Percentiles rank a stretch among this genome's conserved stretches.
These are phyloP conservation scores for Planococcus citri DNA, from an alignment of 1,140 invertebrate species.

Conservation along the genomic window DNA sequence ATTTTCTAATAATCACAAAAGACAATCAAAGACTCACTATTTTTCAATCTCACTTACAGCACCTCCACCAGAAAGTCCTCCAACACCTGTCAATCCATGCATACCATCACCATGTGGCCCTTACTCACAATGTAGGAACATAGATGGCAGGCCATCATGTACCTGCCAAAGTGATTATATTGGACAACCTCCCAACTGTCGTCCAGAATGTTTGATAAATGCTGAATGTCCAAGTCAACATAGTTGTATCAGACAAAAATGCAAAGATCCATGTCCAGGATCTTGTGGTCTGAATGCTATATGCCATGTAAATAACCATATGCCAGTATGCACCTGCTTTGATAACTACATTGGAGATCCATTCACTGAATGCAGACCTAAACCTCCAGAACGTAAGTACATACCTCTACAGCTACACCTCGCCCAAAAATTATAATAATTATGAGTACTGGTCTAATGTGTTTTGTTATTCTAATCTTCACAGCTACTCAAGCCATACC, in stretches of 20 bases:
- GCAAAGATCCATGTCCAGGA: slow-evolving; percentile 34
- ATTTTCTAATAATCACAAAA: slow-evolving; percentile 39
- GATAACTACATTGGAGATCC: slow-evolving; percentile 40
- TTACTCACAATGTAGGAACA: slow-evolving; percentile 38
- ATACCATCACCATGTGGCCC: slow-evolving; percentile 41
- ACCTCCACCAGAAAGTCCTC: slow-evolving; percentile 27
- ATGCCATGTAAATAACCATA: slow-evolving; percentile 38
- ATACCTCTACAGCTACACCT: background rate
- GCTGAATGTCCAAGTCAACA: slow-evolving; percentile 33
- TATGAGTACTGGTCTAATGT: background rate
- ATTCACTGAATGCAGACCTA: slow-evolving; percentile 34
- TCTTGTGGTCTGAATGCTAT: slow-evolving; percentile 36
- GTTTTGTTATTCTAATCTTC: background rate
- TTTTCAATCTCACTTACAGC: slow-evolving; percentile 23
- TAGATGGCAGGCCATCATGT: slow-evolving; percentile 34
- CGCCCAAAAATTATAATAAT: background rate
- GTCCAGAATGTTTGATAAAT: slow-evolving; percentile 37
- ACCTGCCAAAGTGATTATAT: slow-evolving; percentile 34
- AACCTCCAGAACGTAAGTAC: slow-evolving; percentile 34
- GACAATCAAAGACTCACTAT: slow-evolving; percentile 39
- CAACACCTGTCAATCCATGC: slow-evolving; percentile 32
- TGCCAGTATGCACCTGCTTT: slow-evolving; percentile 36
- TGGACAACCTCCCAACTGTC: slow-evolving; percentile 37
- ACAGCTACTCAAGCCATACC: slow-evolving; percentile 28
- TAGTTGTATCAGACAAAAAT: slow-evolving; percentile 35